Evolutionary conservation across 2,797 vertebrate species (phyloP), one percentile per base, ranked within the genome.

Genomic region (Pogonophryne albipinna): DNA sequence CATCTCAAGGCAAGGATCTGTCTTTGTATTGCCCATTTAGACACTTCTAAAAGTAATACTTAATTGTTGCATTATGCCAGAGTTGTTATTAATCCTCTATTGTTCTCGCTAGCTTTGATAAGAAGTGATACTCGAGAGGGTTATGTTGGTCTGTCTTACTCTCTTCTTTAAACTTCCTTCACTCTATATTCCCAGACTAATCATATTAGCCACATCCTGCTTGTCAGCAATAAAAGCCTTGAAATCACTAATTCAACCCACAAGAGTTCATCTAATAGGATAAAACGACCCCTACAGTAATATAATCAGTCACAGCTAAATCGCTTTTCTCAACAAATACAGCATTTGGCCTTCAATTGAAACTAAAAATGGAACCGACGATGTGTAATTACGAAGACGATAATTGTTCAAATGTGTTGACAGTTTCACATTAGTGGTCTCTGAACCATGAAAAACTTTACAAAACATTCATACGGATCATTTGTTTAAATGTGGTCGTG

Each of bases 191-290:
- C 79, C 76, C 77, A 86, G 61, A 76, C 84, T 90, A 88, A 92
- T 90, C 74, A 65, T 12, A 87, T 91, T 79, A 91, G 67, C 64
- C 65, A 70, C 71, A 70, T 86, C 72, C 83, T 74, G 86, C 41
- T 64, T 78, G 71, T 73, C 61, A 74, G 42, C 67, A 66, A 38
- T 45, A 72, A 79, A 71, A 72, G 58, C 16, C 71, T 67, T 73
- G 76, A 86, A 85, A 86, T 88, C 56, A 67, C 85, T 90, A 67
- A 91, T 75, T 79, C 59, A 72, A 66, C 38, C 62, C 85, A 76
- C 64, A 89, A 86, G 80, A 78, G 86, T 76, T 74, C 84, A 80
- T 44, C 67, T 87, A 66, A 73, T 66, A 67, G 19, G 57, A 69
- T 61, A 66, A 42, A 52, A 55, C 10, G 6, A 71, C 10, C 66